A percentile compares a stretch with the other conserved stretches of the same genome.
Evolutionary conservation across 2,888 invertebrate species (phyloP).

Genomic region (Thecocarcelia acutangulata): DNA sequence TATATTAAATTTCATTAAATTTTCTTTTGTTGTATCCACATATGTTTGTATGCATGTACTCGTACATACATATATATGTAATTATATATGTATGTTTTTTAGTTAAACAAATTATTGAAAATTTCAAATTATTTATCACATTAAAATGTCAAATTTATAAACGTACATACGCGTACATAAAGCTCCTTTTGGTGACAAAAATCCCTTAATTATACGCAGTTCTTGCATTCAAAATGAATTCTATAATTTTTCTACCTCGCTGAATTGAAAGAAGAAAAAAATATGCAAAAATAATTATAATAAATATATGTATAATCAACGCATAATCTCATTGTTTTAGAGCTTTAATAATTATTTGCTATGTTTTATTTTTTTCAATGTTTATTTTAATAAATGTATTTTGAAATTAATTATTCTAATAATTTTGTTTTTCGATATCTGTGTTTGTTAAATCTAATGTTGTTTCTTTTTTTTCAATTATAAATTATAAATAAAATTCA

Average conservation of each 20-base stretch:
- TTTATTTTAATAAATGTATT: constrained; percentile 59
- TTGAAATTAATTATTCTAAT: constrained; percentile 69
- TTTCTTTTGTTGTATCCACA: too few species aligned
- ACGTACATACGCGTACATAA: constrained; percentile 12
- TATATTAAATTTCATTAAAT: too few species aligned
- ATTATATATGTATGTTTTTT: too few species aligned
- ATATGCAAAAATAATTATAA: too few species aligned
- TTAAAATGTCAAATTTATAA: constrained; percentile 61
- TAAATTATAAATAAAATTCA: constrained; percentile 69
- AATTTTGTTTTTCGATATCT: constrained; percentile 60
- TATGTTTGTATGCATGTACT: too few species aligned
- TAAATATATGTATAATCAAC: constrained; percentile 57
- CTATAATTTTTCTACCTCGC: constrained; percentile 15
- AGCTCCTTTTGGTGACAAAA: constrained; percentile 59
- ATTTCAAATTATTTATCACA: constrained; percentile 41
- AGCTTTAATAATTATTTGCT: constrained; percentile 62
- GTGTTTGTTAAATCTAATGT: constrained; percentile 31
- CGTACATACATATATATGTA: too few species aligned
- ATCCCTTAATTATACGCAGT: constrained; percentile 48
- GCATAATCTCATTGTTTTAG: constrained; percentile 68
- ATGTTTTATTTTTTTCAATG: constrained; percentile 25
- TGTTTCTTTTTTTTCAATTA: constrained; percentile 53
- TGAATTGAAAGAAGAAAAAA: constrained; percentile 38
- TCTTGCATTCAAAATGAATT: constrained; percentile 32
- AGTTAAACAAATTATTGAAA: too few species aligned